Evolutionary conservation across 2,888 invertebrate genomes (phyloP), one percentile per base, ranked within the genome.

Genomic region (Dryobotodes eremita): DNA sequence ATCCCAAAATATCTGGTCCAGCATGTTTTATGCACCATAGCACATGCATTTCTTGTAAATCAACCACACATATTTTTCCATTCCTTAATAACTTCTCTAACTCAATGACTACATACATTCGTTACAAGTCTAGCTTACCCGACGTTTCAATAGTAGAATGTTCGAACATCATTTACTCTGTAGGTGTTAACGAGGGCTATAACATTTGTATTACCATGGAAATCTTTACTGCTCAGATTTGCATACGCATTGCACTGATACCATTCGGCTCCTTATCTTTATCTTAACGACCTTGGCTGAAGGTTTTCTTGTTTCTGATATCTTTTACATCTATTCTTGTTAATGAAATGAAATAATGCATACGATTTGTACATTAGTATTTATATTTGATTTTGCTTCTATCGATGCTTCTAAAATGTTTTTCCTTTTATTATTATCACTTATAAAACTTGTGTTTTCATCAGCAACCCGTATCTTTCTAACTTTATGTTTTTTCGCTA

Each of bases 201-300:
- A 65, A 72, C 80, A 84, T 83, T 83, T 80, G 71, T 83, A 83
- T 83, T 83, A 65, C 74, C 65, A 76, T 71, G 76, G 80, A 80
- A 71, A 76, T 84, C 59, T 84, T 80, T 71, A 80, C 74, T 61
- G 64, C 80, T 42, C 6, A 57, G 59, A 80, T 84, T 84, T 84
- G 77, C 83, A 84, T 84, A 84, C 74, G 50, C 81, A 84, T 80
- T 80, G 71, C 84, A 10, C 50, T 73, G 80, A 84, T 84, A 84
- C 48, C 73, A 71, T 80, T 83, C 36, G 71, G 42, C 55, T 65
- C 46, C 57, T 84, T 84, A 84, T 84, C 84, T 76, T 26, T 74
- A 80, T 74, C 48, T 84, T 84, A 74, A 84, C 61, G 59, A 55
- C 50, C 46, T 69, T 71, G 46, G 23, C 23, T 84, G 76, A 77